A percentile compares a stretch with the other conserved stretches of the same genome.
phyloP scores from a whole-genome alignment of 2,888 invertebrate species.

The Tromatobia lineatoria region DNA sequence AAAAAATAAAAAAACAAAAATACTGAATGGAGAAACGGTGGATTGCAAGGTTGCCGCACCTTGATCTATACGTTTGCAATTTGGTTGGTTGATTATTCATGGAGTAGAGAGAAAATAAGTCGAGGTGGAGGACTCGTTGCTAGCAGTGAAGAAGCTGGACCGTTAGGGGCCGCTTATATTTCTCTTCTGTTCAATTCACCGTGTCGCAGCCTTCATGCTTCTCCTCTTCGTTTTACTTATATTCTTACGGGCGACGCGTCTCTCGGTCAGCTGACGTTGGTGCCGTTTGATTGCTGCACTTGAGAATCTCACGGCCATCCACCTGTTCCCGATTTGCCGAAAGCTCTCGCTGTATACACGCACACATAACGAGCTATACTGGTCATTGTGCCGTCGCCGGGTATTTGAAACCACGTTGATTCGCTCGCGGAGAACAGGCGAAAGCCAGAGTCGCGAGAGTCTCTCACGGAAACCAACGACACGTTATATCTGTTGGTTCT shows the following conservation, averaged over 20 bases:
- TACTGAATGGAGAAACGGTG: not conserved
- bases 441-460: constrained; percentile 24
- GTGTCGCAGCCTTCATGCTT: constrained; percentile 16
- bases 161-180: constrained; percentile 69
- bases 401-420: not conserved
- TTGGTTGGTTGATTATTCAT: not conserved
- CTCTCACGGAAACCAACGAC: not conserved
- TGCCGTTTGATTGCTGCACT: constrained; percentile 32
- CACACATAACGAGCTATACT: not conserved
- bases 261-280: constrained; percentile 52
- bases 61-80: not conserved
- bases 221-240: not conserved
- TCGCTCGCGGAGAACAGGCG: constrained; percentile 5
- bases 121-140: not conserved
- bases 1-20: not conserved
- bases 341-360: constrained; percentile 32
- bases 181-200: constrained; percentile 35
- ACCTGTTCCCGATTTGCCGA: constrained; percentile 47
- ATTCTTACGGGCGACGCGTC: constrained; percentile 6
- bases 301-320: constrained; percentile 35
- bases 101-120: not conserved
- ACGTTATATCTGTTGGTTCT: not conserved
- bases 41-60: not conserved
- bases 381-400: not conserved
- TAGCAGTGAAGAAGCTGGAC: constrained; percentile 59